These are phyloP conservation scores for Onychomys leucogaster DNA, from an alignment of 2,797 vertebrate genomes.

Conservation along the genomic window DNA sequence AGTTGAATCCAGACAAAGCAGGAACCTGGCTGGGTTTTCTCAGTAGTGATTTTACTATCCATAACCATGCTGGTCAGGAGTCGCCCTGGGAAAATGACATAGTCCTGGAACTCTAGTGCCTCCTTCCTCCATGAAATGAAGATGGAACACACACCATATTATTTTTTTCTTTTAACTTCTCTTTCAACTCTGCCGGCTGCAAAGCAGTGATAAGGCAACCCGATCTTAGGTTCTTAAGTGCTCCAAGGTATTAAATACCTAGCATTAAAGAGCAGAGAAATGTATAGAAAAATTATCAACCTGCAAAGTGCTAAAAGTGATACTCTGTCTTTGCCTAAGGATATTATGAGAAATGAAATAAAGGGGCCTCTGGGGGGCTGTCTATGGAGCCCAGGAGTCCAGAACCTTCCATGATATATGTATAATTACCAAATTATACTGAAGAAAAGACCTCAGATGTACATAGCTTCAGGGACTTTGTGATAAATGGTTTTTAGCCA, in stretches of 20 bases:
- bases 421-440: constrained; percentile 60
- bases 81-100: fast-evolving
- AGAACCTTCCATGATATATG: constrained; percentile 57
- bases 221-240: constrained; percentile 54
- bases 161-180: background rate
- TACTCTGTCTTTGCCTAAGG: constrained; percentile 60
- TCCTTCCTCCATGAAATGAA: background rate
- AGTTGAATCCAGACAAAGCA: background rate
- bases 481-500: constrained; percentile 73
- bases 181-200: background rate
- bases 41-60: background rate
- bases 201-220: constrained; percentile 48
- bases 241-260: constrained; percentile 49
- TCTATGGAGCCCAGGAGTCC: constrained; percentile 39
- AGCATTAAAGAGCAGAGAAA: constrained; percentile 57
- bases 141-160: background rate
- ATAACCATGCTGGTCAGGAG: background rate
- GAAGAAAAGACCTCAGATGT: constrained; percentile 67
- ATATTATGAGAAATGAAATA: constrained; percentile 51
- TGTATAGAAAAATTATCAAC: constrained; percentile 43
- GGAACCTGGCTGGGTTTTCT: background rate
- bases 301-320: constrained; percentile 69
- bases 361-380: background rate
- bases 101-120: background rate
- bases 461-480: background rate